Conservation (phyloP, 2,888 invertebrate species). For the Sympetrum striolatum region DNA sequence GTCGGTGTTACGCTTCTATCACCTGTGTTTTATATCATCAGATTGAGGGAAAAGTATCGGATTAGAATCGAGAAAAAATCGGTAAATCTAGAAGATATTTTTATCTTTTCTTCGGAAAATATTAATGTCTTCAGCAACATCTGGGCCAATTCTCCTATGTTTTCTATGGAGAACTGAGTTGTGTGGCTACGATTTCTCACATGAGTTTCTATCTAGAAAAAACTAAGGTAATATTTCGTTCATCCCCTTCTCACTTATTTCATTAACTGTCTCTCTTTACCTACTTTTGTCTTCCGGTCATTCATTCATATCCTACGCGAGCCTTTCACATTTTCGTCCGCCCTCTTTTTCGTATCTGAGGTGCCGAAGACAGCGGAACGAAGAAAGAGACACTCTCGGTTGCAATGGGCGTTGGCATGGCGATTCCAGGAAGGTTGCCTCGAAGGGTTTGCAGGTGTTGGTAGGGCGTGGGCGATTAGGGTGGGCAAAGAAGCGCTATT, state of each 20-base stretch:
- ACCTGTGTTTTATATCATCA: too few species aligned
- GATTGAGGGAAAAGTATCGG: too few species aligned
- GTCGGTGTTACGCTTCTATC: too few species aligned
- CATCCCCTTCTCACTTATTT: not conserved
- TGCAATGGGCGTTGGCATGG: not conserved
- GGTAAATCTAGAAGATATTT: too few species aligned
- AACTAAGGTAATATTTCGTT: too few species aligned
- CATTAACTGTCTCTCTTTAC: not conserved
- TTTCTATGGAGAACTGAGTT: too few species aligned
- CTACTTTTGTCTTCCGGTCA: not conserved
- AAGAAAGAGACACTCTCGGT: not conserved
- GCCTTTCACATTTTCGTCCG: not conserved
- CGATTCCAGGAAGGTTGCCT: not conserved
- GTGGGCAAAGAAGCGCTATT: not conserved
- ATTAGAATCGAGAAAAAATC: too few species aligned
- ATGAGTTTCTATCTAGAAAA: too few species aligned
- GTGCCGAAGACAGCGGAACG: not conserved
- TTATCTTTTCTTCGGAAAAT: too few species aligned
- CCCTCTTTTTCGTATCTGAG: not conserved
- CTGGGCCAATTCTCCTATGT: too few species aligned
- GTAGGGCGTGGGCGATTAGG: not conserved
- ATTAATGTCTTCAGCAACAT: too few species aligned
- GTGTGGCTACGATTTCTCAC: too few species aligned
- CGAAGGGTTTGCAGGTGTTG: not conserved
- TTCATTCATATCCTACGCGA: not conserved